phyloP scores from a whole-genome alignment of 2,797 vertebrate species.

The Leptoclinus maculatus region DNA sequence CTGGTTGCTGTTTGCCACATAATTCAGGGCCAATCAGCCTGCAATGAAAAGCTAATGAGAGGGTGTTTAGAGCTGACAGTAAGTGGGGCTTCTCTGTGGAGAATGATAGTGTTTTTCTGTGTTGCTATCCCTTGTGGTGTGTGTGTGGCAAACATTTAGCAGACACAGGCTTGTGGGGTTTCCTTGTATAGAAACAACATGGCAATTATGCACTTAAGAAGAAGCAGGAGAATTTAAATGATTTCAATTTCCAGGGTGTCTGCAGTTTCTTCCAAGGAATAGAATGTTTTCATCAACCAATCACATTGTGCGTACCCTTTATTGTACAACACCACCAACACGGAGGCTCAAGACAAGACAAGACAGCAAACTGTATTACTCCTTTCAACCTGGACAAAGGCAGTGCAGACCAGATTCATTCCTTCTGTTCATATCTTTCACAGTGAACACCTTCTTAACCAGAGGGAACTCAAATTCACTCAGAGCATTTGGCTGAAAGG shows the following conservation, averaged over 20 bases:
- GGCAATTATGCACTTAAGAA: conserved; percentile 38
- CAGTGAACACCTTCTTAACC: too few species aligned
- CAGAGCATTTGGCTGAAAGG: too few species aligned
- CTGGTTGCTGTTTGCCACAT: conserved; percentile 32
- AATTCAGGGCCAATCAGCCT: conserved; percentile 64
- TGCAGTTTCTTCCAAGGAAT: neutral
- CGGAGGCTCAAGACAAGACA: neutral
- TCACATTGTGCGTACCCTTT: neutral
- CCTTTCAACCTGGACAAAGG: too few species aligned
- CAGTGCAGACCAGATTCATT: too few species aligned
- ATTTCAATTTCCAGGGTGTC: conserved; percentile 17
- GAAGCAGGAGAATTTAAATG: conserved; percentile 6
- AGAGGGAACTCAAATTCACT: too few species aligned
- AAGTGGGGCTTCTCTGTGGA: conserved; percentile 53
- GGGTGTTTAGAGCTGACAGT: conserved; percentile 64
- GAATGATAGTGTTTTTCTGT: conserved; percentile 55
- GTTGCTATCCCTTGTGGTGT: conserved; percentile 27
- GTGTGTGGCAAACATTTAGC: conserved; percentile 27
- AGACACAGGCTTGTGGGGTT: conserved; percentile 37
- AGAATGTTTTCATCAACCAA: neutral
- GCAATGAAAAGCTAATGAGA: conserved; percentile 69
- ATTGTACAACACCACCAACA: neutral
- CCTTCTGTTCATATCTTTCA: too few species aligned
- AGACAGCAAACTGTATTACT: too few species aligned
- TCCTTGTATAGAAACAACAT: conserved; percentile 46